Evolutionary conservation across 2,797 vertebrate species (phyloP), one percentile per base, ranked within the genome.

Genomic region (Cryptoblepharus egeriae): DNA sequence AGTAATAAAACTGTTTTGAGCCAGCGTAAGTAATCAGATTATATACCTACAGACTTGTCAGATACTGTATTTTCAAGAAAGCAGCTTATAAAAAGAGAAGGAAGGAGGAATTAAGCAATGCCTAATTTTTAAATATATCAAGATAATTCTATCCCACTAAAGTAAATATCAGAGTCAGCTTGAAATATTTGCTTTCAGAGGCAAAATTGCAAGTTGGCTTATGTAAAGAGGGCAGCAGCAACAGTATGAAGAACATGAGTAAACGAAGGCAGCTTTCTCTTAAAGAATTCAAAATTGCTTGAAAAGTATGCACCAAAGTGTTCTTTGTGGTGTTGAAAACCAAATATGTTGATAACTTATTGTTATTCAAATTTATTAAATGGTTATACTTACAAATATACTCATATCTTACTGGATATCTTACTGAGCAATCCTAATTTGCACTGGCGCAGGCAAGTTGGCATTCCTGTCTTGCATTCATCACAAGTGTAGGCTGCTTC

Each of bases 21-120:
- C 30, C 57, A 93, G 92, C 89, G 79, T 18, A 77, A 82, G 55
- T 85, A 91, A 88, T 88, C 64, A 86, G 88, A 89, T 91, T 85
- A 60, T 28, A 57, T 74, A 42, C 90, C 37, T 16, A 72, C 30
- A 58, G 68, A 42, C n/a, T 87, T 87, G 35, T 60, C 73, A 20
- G 76, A 80, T 85, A 87, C 73, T n/a, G n/a, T n/a, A n/a, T n/a
- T 75, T 81, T 85, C 55, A 57, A 24, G 77, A 85, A 90, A 88
- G 20, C 45, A 80, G 24, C 16, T 90, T 86, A 90, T 77, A 82
- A 63, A 76, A 20, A 69, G 32, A 57, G 10, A 35, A 35, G 68
- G 58, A 85, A 88, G 85, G 28, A 85, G 9, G 70, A 89, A 88
- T 83, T 92, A 89, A 76, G 32, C 63, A 32, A 30, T 52, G 2